phyloP scores from a whole-genome alignment of 1,140 invertebrate species.

The Aleiodes sp. region DNA sequence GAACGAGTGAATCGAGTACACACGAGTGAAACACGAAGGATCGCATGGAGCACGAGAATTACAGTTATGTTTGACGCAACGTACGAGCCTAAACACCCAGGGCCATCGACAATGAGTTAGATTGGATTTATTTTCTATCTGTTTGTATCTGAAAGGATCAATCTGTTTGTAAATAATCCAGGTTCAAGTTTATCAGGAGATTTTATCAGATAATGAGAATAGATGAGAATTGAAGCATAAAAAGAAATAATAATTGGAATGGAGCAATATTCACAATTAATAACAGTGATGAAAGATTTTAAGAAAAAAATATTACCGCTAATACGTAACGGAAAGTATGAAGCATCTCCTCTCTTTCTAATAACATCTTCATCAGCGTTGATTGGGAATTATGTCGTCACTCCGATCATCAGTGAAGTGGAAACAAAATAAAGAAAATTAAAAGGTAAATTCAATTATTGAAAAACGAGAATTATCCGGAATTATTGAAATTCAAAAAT shows the following conservation, averaged over 20 bases:
- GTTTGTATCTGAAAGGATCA: neutral
- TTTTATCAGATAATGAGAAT: neutral
- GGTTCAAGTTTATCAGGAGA: constrained; percentile 5
- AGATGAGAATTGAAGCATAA: too few relatives aligned
- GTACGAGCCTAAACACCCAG: neutral
- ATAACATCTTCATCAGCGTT: too few relatives aligned
- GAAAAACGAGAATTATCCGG: too few relatives aligned
- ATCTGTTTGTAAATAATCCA: constrained; percentile 4
- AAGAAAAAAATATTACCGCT: too few relatives aligned
- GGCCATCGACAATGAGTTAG: neutral
- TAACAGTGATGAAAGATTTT: neutral
- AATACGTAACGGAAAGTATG: too few relatives aligned
- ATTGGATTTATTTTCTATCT: neutral
- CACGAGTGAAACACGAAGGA: constrained; percentile 7
- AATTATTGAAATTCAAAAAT: too few relatives aligned
- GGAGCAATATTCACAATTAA: neutral
- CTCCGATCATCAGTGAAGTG: too few relatives aligned
- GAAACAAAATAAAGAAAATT: too few relatives aligned
- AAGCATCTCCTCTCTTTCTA: too few relatives aligned
- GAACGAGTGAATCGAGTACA: neutral
- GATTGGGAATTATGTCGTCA: too few relatives aligned
- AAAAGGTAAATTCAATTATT: too few relatives aligned
- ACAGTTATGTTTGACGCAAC: constrained; percentile 34
- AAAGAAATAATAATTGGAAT: neutral
- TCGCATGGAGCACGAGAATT: constrained; percentile 22